phyloP scores from a whole-genome alignment of 2,113 vertebrate species.

The Poeciliopsis occidentalis region DNA sequence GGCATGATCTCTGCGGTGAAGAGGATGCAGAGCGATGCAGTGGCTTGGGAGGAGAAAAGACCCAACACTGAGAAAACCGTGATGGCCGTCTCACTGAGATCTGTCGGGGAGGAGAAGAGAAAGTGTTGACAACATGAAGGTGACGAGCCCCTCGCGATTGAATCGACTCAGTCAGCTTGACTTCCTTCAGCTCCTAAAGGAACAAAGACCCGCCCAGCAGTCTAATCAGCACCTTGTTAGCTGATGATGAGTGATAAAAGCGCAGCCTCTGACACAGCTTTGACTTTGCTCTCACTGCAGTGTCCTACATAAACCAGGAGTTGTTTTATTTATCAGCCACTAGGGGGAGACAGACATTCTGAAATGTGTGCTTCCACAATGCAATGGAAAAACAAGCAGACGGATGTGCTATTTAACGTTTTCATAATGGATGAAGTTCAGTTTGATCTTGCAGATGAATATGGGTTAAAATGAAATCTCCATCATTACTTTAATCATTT shows the following conservation, averaged over 20 bases:
- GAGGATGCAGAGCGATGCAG: constrained; percentile 85
- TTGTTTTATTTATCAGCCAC: constrained; percentile 37
- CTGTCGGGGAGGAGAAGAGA: constrained; percentile 56
- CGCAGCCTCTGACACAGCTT: constrained; percentile 34
- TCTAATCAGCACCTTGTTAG: background rate
- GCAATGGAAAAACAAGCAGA: constrained; percentile 8
- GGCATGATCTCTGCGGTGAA: constrained; percentile 90
- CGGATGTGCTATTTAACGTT: background rate
- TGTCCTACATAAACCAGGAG: constrained; percentile 56
- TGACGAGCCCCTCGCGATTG: background rate
- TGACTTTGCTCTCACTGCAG: constrained; percentile 65
- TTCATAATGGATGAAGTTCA: too few species aligned
- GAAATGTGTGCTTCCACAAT: background rate
- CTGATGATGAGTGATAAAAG: constrained; percentile 36
- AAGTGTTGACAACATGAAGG: background rate
- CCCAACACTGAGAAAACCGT: constrained; percentile 88
- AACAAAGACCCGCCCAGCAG: background rate
- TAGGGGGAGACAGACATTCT: constrained; percentile 52
- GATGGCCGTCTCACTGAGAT: constrained; percentile 86
- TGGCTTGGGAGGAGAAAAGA: constrained; percentile 88
- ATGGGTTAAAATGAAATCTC: background rate
- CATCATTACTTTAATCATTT: constrained; percentile 6
- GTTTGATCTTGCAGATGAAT: constrained; percentile 4
- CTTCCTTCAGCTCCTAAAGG: background rate
- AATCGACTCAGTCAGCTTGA: background rate